Evolutionary conservation across 2,888 invertebrate genomes (phyloP), one percentile per base, ranked within the genome.

Genomic region (Odontothrips loti): DNA sequence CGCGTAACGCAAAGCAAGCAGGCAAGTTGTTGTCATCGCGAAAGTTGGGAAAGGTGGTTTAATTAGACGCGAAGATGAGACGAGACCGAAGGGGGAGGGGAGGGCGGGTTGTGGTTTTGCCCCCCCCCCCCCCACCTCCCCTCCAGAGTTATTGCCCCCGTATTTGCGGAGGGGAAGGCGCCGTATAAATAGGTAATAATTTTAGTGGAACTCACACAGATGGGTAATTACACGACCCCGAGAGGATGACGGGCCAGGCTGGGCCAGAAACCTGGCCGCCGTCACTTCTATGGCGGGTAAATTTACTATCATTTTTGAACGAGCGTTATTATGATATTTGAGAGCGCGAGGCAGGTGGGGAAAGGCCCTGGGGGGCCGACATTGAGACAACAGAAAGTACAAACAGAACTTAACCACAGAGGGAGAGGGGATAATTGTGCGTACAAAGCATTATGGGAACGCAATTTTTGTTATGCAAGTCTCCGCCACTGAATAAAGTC

Each of bases 121-220:
- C 12, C 51, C 12, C 51, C 1, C 51, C 20, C 1, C 12, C 9
- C 51, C 51, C 12, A 3, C 12, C 51, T 2, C 51, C 20, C 1
- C 12, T 51, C 51, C 20, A 20, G 51, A 68, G 68, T 68, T 27
- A 75, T 75, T 75, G 68, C 68, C 68, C 12, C 27, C 68, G 6
- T 75, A 23, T 75, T 27, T 75, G 68, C 27, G 68, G 68, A 12
- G 34, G 34, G 34, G 68, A 8, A 12, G 10, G 68, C 68, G 23
- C 27, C 27, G 68, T 12, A 75, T 75, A 75, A 75, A 75, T 27
- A 75, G 68, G 68, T 75, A 75, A 75, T 75, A 75, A 75, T 75
- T 75, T 75, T 75, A 75, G 68, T 27, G 68, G 68, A 27, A 75
- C 68, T 75, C 68, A 27, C 68, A 27, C 11, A 27, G 68, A 75